These are phyloP conservation scores for Gallinago jamesoni DNA, from an alignment of 2,113 vertebrate genomes.

Conservation along the genomic window DNA sequence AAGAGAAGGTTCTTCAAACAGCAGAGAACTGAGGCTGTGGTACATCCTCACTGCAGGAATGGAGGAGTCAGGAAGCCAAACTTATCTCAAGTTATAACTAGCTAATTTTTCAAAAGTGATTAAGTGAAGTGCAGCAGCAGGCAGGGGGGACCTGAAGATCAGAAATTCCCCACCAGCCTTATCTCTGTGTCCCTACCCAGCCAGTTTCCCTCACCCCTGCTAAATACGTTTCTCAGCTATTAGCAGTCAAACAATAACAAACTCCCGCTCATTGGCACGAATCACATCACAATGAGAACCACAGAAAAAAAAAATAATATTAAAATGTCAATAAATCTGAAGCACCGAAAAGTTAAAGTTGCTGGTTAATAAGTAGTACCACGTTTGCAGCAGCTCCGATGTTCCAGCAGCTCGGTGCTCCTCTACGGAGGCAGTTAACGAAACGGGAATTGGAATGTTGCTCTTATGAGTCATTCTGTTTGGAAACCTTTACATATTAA, in stretches of 20 bases:
- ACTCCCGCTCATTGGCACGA: background rate
- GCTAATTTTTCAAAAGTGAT: background rate
- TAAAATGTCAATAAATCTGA: background rate
- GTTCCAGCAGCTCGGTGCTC: background rate
- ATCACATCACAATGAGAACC: background rate
- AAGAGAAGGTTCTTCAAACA: background rate
- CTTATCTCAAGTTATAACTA: background rate
- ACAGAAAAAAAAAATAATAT: fast-evolving
- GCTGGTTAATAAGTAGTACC: background rate
- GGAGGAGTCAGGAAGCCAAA: background rate
- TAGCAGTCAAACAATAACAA: background rate
- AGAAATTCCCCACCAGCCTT: background rate
- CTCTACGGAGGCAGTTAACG: background rate
- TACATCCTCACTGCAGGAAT: background rate
- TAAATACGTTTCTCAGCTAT: background rate
- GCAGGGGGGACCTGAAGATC: background rate
- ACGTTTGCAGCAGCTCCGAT: background rate
- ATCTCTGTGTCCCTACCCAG: background rate
- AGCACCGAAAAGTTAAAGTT: background rate
- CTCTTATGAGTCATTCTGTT: constrained; percentile 45
- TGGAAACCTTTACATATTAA: background rate
- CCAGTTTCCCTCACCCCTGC: background rate
- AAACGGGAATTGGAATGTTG: background rate
- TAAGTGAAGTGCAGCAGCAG: background rate
- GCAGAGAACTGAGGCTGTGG: background rate